Base-by-base conservation (phyloP, 2,113 vertebrate species). In the Fregetta grallaria region DNA sequence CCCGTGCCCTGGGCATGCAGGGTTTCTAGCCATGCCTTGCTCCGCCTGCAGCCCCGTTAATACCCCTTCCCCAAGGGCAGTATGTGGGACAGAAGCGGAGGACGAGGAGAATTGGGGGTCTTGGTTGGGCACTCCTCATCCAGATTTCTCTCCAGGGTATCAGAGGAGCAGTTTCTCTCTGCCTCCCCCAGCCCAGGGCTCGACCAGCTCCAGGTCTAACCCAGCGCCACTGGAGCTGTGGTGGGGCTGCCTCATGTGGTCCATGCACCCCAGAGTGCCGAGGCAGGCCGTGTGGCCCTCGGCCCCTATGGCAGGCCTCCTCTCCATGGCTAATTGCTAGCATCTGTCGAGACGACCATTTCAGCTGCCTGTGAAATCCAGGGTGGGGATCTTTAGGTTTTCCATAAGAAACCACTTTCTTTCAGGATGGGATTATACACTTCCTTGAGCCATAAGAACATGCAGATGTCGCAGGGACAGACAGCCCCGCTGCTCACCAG, bases 371-470 rank as follows among this genome's bases (percentile, higher is more conserved):
- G 70, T 17, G 22, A 82, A 92, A 77, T 58, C 47, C 49, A 82
- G 65, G 47, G 44, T 38, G 53, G 32, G 38, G 49, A 45, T 38
- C n/a, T 79, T 92, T 19, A 52, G 26, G 22, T 84, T 92, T 95
- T 95, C 83, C 50, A 18, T 77, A 72, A 91, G 73, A 96, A 96
- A 77, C 45, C n/a, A 61, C 42, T 84, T 55, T 90, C 45, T 70
- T 94, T 92, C 84, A 93, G 90, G 62, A 77, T 67, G 42, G 49
- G 72, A 94, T 96, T 88, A 85, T 75, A 45, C 27, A 82, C 25
- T 94, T 94, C 61, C 68, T 93, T 2, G 16, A 90, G 72, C 66
- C 3, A 1, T 74, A 86, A 94, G 81, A 78, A 67, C 65, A 82
- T 27, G 26, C 93, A 91, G 95, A 91, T 83, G 52, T 92, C 0